phyloP scores from a whole-genome alignment of 2,888 invertebrate species.

The Cyaniris semiargus region DNA sequence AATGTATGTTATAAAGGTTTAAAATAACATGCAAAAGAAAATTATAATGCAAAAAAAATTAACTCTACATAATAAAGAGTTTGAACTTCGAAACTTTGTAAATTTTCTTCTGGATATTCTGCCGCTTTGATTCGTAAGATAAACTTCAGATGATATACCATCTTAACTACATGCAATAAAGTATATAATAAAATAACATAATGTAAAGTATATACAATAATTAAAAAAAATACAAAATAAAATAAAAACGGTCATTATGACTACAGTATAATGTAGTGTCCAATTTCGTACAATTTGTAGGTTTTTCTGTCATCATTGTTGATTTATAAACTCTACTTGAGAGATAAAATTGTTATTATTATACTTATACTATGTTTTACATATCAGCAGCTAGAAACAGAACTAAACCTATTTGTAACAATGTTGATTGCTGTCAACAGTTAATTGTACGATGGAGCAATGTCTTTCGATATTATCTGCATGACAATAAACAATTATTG shows the following conservation, averaged over 20 bases:
- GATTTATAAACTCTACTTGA: neutral
- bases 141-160: neutral
- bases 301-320: neutral
- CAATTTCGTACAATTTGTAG: neutral
- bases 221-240: too few relatives aligned
- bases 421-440: constrained; percentile 25
- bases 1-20: too few relatives aligned
- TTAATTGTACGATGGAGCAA: constrained; percentile 28
- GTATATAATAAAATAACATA: neutral
- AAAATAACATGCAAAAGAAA: too few relatives aligned
- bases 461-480: constrained; percentile 27
- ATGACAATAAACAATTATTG: constrained; percentile 27
- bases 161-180: neutral
- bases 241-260: too few relatives aligned
- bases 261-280: neutral
- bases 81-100: too few relatives aligned
- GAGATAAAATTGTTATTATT: neutral
- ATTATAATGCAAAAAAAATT: too few relatives aligned
- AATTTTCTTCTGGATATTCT: too few relatives aligned
- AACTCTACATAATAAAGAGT: too few relatives aligned
- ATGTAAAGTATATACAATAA: neutral
- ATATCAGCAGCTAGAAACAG: neutral
- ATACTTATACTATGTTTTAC: neutral
- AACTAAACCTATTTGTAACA: constrained; percentile 5
- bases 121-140: neutral